These are phyloP conservation scores for Mastomys coucha DNA, from an alignment of 2,113 vertebrate species.

Conservation along the genomic window DNA sequence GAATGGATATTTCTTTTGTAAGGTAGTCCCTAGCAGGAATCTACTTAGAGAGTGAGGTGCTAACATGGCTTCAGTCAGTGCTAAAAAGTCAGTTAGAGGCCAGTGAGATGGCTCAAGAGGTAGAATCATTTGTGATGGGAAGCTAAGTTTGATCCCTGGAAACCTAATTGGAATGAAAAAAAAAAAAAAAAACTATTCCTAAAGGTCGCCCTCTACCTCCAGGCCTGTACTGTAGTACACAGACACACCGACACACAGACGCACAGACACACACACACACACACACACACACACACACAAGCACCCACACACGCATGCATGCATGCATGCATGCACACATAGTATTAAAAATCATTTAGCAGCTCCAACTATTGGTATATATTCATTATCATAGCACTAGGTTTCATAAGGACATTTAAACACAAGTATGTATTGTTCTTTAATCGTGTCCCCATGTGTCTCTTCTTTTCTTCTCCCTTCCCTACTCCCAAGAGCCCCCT, in stretches of 20 bases:
- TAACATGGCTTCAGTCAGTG: neutral
- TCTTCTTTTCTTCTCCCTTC: neutral
- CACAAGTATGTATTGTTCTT: neutral
- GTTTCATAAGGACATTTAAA: neutral
- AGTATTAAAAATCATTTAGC: neutral
- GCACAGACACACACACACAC: neutral
- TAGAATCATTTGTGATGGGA: neutral
- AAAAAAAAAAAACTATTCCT: neutral
- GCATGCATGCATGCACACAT: neutral
- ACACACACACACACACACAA: neutral
- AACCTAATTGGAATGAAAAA: neutral
- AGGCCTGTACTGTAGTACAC: neutral
- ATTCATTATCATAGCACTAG: neutral
- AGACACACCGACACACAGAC: neutral
- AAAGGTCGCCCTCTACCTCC: neutral
- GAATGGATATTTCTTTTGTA: constrained; percentile 81
- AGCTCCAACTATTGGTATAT: neutral
- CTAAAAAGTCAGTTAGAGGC: neutral
- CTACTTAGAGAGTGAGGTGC: constrained; percentile 25
- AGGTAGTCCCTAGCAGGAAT: constrained; percentile 23
- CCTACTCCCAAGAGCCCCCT: neutral
- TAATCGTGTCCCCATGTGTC: neutral
- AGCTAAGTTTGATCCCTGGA: neutral
- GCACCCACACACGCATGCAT: neutral
- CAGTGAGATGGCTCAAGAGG: too few species aligned